Percentiles rank a stretch among this genome's conserved stretches.
These are phyloP conservation scores for Idaea aversata DNA, from an alignment of 2,888 invertebrate genomes.

Conservation along the genomic window DNA sequence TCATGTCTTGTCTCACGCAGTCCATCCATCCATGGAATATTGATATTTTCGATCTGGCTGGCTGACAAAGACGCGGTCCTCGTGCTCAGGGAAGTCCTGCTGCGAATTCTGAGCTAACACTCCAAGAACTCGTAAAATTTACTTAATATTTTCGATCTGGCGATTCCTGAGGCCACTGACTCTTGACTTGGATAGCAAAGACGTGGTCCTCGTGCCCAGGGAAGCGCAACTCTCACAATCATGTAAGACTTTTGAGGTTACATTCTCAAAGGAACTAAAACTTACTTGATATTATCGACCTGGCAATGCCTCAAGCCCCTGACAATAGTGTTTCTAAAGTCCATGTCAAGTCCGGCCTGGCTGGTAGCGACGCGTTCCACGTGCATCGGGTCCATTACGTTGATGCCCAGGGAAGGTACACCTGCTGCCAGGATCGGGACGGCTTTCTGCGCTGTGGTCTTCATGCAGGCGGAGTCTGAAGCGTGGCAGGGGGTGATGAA, in stretches of 20 bases:
- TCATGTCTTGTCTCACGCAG: too few species aligned
- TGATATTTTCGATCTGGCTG: too few species aligned
- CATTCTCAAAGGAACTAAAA: constrained; percentile 8
- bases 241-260: neutral
- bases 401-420: constrained; percentile 50
- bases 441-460: constrained; percentile 50
- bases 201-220: neutral
- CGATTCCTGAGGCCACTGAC: constrained; percentile 61
- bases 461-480: constrained; percentile 47
- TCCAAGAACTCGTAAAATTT: constrained; percentile 27
- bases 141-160: constrained; percentile 51
- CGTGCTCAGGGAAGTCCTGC: neutral
- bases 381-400: constrained; percentile 57
- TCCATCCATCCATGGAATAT: too few species aligned
- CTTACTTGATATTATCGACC: constrained; percentile 54
- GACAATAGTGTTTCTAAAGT: constrained; percentile 59
- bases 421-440: constrained; percentile 55
- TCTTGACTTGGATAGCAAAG: too few species aligned
- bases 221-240: neutral
- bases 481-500: constrained; percentile 56
- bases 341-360: constrained; percentile 59
- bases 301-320: constrained; percentile 56
- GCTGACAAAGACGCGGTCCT: too few species aligned
- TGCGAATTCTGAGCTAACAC: neutral
- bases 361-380: constrained; percentile 46